Evolutionary conservation across 2,888 invertebrate genomes (phyloP).

Genomic region (Clistopyga incitator): DNA sequence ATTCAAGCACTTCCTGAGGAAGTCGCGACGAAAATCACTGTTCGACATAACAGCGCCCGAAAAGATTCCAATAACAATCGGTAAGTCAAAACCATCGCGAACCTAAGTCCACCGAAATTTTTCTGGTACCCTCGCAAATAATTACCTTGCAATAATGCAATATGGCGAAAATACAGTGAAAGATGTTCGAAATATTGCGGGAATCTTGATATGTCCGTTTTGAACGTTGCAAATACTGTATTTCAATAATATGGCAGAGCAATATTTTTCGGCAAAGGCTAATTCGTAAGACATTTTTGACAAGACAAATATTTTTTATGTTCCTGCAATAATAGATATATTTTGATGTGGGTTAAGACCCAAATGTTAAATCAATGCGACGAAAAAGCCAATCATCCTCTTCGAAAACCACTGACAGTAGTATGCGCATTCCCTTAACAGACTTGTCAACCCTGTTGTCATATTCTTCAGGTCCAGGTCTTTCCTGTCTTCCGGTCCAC

Average conservation of each 20-base stretch:
- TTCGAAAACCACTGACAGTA: neutral
- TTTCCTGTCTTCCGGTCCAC: neutral
- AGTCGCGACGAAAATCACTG: neutral
- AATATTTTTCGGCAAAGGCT: no score
- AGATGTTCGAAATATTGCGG: no score
- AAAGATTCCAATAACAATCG: neutral
- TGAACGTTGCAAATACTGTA: no score
- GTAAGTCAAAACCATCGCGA: slow-evolving; percentile 10
- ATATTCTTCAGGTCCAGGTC: slow-evolving; percentile 33
- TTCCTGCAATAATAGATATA: no score
- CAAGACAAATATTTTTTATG: no score
- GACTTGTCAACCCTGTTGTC: neutral
- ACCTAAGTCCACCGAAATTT: neutral
- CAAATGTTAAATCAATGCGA: neutral
- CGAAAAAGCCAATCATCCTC: neutral
- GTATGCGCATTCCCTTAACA: neutral
- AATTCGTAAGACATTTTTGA: no score
- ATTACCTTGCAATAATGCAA: no score
- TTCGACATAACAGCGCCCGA: neutral
- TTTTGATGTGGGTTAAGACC: no score
- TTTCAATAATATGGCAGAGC: no score
- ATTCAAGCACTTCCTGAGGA: slow-evolving; percentile 24
- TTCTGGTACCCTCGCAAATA: no score
- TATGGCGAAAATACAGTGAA: no score
- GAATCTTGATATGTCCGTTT: no score